These are phyloP conservation scores for Bettongia penicillata DNA, from an alignment of 2,113 vertebrate genomes.

Conservation along the genomic window DNA sequence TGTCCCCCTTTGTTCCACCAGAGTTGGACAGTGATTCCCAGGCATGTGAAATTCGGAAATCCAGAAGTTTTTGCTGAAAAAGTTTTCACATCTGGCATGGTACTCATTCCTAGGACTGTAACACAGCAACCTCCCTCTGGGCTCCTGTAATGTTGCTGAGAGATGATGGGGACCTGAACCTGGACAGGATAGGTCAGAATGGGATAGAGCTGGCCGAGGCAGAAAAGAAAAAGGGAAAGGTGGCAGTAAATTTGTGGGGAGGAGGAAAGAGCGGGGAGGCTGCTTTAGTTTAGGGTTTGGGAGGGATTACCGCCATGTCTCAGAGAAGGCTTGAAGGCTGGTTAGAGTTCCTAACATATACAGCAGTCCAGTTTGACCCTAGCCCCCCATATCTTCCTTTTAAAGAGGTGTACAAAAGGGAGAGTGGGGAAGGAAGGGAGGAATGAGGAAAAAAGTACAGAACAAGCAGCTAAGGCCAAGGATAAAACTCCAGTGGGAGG, in stretches of 20 bases:
- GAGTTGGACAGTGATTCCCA: conserved; percentile 73
- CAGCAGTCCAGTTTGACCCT: not conserved
- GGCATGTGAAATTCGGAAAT: conserved; percentile 81
- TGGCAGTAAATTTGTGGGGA: not conserved
- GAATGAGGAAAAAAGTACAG: no score
- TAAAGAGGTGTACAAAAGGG: not conserved
- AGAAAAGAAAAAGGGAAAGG: not conserved
- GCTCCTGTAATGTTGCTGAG: conserved; percentile 68
- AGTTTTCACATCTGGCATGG: conserved; percentile 77
- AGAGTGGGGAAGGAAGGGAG: not conserved
- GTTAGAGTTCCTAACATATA: not conserved
- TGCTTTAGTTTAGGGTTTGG: not conserved
- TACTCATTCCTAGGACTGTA: conserved; percentile 71
- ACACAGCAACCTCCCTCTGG: conserved; percentile 59
- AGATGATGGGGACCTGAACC: conserved; percentile 21
- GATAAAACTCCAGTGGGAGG: conserved; percentile 58
- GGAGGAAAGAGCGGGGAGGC: not conserved
- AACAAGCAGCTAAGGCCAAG: conserved; percentile 50
- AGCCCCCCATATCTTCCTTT: not conserved
- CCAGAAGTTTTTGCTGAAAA: conserved; percentile 77
- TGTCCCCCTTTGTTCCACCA: conserved; percentile 78
- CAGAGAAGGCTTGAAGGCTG: not conserved
- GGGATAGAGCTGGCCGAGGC: not conserved
- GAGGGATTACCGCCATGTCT: not conserved
- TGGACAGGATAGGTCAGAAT: not conserved